Percentiles rank a stretch among this genome's conserved stretches.
These are phyloP conservation scores for Gephyroberyx darwinii DNA, from an alignment of 2,797 vertebrate species.

Conservation along the genomic window DNA sequence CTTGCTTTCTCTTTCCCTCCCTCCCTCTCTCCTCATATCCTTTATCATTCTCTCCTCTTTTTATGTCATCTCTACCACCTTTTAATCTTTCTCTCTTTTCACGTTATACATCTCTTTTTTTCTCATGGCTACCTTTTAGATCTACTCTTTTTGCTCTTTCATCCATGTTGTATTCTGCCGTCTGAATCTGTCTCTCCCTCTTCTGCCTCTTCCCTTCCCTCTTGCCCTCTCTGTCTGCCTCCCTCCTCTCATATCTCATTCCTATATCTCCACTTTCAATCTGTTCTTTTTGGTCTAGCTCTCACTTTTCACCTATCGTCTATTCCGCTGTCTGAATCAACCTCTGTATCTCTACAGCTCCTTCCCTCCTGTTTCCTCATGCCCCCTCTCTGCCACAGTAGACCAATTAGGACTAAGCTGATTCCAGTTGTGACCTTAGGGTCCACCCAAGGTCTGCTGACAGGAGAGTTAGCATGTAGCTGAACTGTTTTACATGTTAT, in stretches of 20 bases:
- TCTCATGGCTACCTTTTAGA: neutral
- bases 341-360: conserved; percentile 9
- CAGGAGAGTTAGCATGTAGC: conserved; percentile 81
- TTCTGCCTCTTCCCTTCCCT: neutral
- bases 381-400: conserved; percentile 57
- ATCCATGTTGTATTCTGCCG: conserved; percentile 1
- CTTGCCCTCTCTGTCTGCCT: neutral
- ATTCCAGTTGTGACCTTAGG: conserved; percentile 80
- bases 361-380: conserved; percentile 1
- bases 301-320: neutral
- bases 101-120: conserved; percentile 2
- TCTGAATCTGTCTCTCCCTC: neutral
- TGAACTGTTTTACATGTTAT: conserved; percentile 85
- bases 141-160: neutral
- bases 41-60: neutral
- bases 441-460: conserved; percentile 78
- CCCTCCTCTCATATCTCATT: neutral
- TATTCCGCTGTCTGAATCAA: conserved; percentile 1
- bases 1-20: neutral
- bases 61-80: no score
- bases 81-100: no score
- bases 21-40: conserved; percentile 1
- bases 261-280: neutral
- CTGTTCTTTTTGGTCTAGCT: neutral
- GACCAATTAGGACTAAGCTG: conserved; percentile 80